These are phyloP conservation scores for Hemitrygon akajei DNA, from an alignment of 2,797 vertebrate species.

Conservation along the genomic window DNA sequence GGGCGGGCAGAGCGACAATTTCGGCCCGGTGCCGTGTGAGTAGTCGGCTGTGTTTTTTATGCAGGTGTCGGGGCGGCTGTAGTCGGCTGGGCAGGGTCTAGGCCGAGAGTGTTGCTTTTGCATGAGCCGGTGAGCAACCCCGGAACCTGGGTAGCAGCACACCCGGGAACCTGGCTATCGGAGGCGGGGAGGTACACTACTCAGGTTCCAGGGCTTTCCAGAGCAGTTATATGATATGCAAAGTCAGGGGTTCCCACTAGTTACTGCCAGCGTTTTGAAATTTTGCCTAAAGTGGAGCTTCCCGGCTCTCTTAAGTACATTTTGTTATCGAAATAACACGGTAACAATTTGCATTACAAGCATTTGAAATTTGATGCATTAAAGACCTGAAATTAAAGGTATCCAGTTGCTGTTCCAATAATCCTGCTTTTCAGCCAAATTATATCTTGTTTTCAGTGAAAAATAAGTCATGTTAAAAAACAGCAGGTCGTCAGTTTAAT, in stretches of 20 bases:
- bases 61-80: slow-evolving; percentile 23
- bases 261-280: not conserved
- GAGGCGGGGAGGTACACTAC: not conserved
- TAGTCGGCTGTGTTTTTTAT: not conserved
- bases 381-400: not conserved
- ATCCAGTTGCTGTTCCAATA: not conserved
- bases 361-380: not conserved
- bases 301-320: no score
- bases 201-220: slow-evolving; percentile 18
- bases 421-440: not conserved
- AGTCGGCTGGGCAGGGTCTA: not conserved
- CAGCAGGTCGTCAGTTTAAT: not conserved
- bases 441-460: not conserved
- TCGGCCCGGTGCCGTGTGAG: slow-evolving; percentile 31
- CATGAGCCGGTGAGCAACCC: not conserved
- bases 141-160: not conserved
- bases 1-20: not conserved
- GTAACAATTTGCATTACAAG: not conserved
- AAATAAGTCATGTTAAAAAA: not conserved
- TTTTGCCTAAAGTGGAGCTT: not conserved
- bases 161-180: slow-evolving; percentile 19
- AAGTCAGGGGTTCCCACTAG: not conserved
- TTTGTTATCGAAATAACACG: not conserved
- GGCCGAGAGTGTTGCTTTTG: not conserved
- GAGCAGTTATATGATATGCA: not conserved